Conservation (phyloP, 2,797 vertebrate species). For the Enteromius anoplus region DNA sequence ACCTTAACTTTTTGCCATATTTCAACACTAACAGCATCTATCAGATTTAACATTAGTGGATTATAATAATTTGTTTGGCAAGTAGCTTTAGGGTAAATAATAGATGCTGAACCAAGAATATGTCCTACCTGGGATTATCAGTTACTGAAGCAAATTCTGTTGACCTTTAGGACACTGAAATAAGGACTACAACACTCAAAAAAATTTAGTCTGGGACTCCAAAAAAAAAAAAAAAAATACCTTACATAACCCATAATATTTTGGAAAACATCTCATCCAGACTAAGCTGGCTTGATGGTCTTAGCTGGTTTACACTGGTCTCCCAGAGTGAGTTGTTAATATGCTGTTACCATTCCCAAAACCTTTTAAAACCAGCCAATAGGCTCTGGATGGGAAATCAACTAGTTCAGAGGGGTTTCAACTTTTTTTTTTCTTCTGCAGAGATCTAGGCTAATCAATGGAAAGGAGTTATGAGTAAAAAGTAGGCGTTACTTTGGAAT, state of each 20-base stretch:
- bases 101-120: not conserved
- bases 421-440: not conserved
- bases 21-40: not conserved
- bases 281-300: not conserved
- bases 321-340: too few relatives aligned
- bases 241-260: not conserved
- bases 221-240: too few relatives aligned
- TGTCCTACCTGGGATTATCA: not conserved
- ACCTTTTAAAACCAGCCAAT: not conserved
- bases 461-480: not conserved
- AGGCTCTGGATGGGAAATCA: not conserved
- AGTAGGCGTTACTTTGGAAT: not conserved
- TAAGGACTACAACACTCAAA: too few relatives aligned
- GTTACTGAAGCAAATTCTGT: not conserved
- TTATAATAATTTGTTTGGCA: not conserved
- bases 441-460: not conserved
- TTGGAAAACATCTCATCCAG: not conserved
- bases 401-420: not conserved
- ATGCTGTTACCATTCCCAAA: not conserved
- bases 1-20: too few relatives aligned
- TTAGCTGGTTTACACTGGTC: not conserved
- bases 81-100: not conserved
- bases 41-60: not conserved
- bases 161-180: not conserved
- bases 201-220: not conserved